Percentiles rank a stretch among this genome's conserved stretches.
phyloP scores from a whole-genome alignment of 2,113 vertebrate species.

The Ceyx melanurus region DNA sequence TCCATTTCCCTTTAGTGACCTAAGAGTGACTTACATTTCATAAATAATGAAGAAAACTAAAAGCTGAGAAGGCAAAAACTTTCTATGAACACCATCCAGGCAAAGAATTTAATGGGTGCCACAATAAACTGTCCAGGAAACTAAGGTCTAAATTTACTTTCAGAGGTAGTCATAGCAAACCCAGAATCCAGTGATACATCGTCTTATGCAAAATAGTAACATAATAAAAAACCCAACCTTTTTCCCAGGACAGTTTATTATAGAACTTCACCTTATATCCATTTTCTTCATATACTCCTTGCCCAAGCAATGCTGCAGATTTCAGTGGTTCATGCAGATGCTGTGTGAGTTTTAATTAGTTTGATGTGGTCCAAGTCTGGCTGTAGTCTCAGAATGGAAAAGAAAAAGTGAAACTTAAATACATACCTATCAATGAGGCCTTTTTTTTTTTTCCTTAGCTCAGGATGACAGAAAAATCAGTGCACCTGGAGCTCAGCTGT shows the following conservation, averaged over 20 bases:
- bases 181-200: not conserved
- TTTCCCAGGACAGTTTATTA: not conserved
- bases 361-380: not conserved
- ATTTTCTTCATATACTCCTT: not conserved
- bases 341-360: not conserved
- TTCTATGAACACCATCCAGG: not conserved
- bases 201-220: not conserved
- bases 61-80: not conserved
- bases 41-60: conserved; percentile 17
- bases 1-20: not conserved
- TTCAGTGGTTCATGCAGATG: not conserved
- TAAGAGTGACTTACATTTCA: not conserved
- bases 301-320: not conserved
- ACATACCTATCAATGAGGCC: not conserved
- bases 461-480: not conserved
- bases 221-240: not conserved
- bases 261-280: not conserved
- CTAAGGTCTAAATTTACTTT: not conserved
- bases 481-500: not conserved
- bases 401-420: not conserved
- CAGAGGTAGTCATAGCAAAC: not conserved
- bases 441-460: not conserved
- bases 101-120: not conserved
- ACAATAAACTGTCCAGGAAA: not conserved
- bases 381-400: not conserved